A percentile compares a stretch with the other conserved stretches of the same genome.
Conservation (phyloP, 2,888 invertebrate species). For the Tipula unca region DNA sequence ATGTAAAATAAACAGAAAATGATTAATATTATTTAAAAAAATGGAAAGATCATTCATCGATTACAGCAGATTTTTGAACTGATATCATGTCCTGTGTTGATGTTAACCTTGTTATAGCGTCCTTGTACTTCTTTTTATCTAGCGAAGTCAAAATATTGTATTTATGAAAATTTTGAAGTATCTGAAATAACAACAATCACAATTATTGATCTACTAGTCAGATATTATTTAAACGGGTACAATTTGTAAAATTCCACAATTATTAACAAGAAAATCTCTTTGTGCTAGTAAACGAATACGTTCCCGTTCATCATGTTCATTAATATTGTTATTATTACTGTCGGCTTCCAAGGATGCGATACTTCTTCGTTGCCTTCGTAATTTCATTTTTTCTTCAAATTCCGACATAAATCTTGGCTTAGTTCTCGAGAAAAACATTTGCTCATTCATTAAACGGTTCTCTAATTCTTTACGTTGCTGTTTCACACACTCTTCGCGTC, state of each 20-base stretch:
- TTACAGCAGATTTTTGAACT: not conserved
- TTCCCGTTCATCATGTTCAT: slow-evolving; percentile 58
- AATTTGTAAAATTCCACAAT: slow-evolving; percentile 60
- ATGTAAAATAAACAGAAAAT: not conserved
- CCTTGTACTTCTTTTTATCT: slow-evolving; percentile 34
- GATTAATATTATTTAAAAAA: not conserved
- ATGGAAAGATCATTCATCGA: not conserved
- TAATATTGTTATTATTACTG: slow-evolving; percentile 27
- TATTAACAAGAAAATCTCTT: slow-evolving; percentile 59
- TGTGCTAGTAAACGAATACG: slow-evolving; percentile 55
- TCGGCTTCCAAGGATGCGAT: not conserved
- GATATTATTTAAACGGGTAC: slow-evolving; percentile 34
- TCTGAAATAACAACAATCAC: slow-evolving; percentile 27
- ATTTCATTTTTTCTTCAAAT: slow-evolving; percentile 32
- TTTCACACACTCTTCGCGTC: slow-evolving; percentile 65
- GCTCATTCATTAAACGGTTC: slow-evolving; percentile 25
- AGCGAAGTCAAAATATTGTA: slow-evolving; percentile 34
- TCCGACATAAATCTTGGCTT: slow-evolving; percentile 23
- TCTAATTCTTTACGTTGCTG: slow-evolving; percentile 54
- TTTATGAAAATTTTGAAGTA: slow-evolving; percentile 33
- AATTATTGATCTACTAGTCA: not conserved
- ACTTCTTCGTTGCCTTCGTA: slow-evolving; percentile 32
- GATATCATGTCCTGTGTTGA: not conserved
- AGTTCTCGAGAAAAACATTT: slow-evolving; percentile 25
- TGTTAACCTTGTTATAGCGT: slow-evolving; percentile 23